phyloP scores from a whole-genome alignment of 2,113 vertebrate genomes.

The Nothocercus nigrocapillus region DNA sequence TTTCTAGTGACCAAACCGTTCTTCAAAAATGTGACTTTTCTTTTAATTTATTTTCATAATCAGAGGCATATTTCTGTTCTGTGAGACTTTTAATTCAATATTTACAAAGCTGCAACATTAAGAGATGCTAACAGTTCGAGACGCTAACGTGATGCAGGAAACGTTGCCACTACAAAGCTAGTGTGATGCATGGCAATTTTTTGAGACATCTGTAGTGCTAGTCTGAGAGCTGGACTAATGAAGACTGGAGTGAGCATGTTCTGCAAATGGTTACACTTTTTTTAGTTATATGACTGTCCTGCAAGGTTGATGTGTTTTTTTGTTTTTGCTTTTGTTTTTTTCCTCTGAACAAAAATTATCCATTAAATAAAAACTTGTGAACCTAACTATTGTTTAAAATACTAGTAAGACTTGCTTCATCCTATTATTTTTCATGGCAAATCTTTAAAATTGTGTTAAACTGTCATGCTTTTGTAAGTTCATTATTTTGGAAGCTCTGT shows the following conservation, averaged over 20 bases:
- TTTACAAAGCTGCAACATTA: background rate
- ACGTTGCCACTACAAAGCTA: background rate
- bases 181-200: background rate
- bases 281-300: background rate
- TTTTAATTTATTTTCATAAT: background rate
- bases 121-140: background rate
- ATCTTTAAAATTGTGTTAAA: background rate
- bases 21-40: background rate
- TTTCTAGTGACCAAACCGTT: background rate
- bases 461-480: background rate
- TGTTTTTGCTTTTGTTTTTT: too few relatives aligned
- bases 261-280: background rate
- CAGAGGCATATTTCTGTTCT: background rate
- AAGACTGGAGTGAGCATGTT: background rate
- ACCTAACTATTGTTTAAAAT: background rate
- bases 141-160: background rate
- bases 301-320: background rate
- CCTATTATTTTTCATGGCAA: too few relatives aligned
- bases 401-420: background rate
- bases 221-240: background rate
- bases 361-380: background rate
- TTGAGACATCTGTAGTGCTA: background rate
- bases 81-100: background rate
- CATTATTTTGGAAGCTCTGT: background rate
- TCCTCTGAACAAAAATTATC: background rate